These are phyloP conservation scores for Ornithorhynchus anatinus DNA, from an alignment of 2,113 vertebrate species.

Conservation along the genomic window DNA sequence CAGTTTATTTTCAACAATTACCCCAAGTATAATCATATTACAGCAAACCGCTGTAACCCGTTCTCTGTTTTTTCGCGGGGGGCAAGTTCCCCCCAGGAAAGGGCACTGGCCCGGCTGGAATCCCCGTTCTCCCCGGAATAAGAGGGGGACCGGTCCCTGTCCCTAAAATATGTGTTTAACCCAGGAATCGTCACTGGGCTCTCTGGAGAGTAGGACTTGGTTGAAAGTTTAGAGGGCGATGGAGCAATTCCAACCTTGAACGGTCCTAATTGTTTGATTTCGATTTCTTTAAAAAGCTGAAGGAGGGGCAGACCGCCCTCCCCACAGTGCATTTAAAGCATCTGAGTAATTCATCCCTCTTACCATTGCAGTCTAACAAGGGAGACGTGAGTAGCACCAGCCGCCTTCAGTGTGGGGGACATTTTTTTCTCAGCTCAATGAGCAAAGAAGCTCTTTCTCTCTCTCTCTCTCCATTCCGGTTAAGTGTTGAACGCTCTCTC, in stretches of 20 bases:
- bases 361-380: background rate
- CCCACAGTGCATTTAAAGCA: background rate
- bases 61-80: conserved; percentile 21
- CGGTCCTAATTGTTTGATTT: background rate
- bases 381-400: background rate
- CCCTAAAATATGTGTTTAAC: background rate
- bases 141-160: background rate
- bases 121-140: conserved; percentile 1
- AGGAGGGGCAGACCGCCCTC: too few species aligned
- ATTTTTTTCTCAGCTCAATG: background rate
- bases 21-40: conserved; percentile 48
- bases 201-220: conserved; percentile 19
- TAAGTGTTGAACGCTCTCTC: background rate
- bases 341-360: background rate
- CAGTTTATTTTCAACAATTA: conserved; percentile 60
- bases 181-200: conserved; percentile 23
- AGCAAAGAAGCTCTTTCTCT: background rate
- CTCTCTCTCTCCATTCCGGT: background rate
- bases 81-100: conserved; percentile 15
- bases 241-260: background rate
- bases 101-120: conserved; percentile 22
- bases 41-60: background rate
- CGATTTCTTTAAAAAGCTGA: background rate
- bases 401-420: background rate
- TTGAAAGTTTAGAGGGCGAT: conserved; percentile 30